Conservation (phyloP, 2,888 invertebrate species). For the Chironomus riparius region DNA sequence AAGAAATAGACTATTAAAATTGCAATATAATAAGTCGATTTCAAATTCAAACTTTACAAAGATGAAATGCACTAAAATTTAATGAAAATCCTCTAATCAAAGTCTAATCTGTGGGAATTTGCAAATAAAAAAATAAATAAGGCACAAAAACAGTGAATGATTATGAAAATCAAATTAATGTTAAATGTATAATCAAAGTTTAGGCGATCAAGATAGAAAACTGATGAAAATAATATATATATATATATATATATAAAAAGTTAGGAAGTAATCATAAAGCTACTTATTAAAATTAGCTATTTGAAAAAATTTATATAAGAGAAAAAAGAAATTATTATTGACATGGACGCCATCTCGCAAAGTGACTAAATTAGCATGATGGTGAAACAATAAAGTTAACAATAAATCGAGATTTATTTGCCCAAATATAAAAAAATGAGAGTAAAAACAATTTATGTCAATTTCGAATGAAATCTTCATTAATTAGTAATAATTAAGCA, state of each 20-base stretch:
- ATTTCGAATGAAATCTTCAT: neutral
- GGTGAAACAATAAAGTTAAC: neutral
- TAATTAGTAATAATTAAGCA: neutral
- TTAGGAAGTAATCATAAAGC: neutral
- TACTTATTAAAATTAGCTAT: neutral
- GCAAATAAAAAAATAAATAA: neutral
- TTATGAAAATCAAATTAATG: constrained; percentile 17
- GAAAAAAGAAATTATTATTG: neutral
- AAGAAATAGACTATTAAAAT: too few species aligned
- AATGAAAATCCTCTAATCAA: too few species aligned
- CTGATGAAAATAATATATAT: neutral
- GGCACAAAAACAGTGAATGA: neutral
- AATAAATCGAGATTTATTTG: neutral
- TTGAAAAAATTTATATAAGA: neutral
- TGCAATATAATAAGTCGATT: too few species aligned
- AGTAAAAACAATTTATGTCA: neutral
- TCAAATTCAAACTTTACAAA: too few species aligned
- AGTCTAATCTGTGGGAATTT: too few species aligned
- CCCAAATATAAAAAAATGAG: neutral
- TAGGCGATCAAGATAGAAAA: neutral
- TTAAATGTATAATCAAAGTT: constrained; percentile 21
- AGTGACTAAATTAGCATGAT: neutral
- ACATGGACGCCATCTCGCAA: neutral
- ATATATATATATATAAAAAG: neutral
- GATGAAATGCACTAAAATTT: too few species aligned